Percentiles rank a stretch among this genome's conserved stretches.
Conservation (phyloP, 2,888 invertebrate genomes). For the Drepanosiphum platanoidis region DNA sequence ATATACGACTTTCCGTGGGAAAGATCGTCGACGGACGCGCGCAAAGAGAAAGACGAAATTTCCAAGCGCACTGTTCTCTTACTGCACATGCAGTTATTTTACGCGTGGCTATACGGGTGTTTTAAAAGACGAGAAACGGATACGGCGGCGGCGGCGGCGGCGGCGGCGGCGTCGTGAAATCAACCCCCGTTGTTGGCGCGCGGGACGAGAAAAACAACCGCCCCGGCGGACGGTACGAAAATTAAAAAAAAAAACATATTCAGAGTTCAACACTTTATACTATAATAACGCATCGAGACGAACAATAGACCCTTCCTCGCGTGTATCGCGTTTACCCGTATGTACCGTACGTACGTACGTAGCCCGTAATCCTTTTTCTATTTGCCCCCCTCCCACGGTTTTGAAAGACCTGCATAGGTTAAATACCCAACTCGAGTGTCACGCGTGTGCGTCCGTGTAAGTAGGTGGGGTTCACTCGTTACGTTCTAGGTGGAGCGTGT, state of each 20-base stretch:
- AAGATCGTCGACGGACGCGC: no score
- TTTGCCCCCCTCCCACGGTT: neutral
- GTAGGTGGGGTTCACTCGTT: neutral
- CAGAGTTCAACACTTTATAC: neutral
- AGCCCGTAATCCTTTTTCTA: neutral
- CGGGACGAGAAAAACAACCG: neutral
- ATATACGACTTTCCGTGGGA: no score
- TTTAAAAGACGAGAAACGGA: no score
- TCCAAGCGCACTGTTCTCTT: no score
- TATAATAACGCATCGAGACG: neutral
- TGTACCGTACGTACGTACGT: neutral
- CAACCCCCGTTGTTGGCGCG: neutral
- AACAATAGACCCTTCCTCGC: neutral
- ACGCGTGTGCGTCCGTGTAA: neutral
- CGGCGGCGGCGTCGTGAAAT: no score
- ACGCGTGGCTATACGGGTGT: no score
- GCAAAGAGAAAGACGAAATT: no score
- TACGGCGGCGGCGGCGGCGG: no score
- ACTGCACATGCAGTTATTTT: no score
- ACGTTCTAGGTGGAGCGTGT: no score
- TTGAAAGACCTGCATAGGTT: neutral
- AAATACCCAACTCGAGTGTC: neutral
- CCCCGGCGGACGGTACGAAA: neutral
- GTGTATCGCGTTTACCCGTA: neutral
- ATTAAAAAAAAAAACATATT: constrained; percentile 8